A percentile compares a stretch with the other conserved stretches of the same genome.
phyloP scores from a whole-genome alignment of 2,113 vertebrate genomes.

The Hystrix cristata region DNA sequence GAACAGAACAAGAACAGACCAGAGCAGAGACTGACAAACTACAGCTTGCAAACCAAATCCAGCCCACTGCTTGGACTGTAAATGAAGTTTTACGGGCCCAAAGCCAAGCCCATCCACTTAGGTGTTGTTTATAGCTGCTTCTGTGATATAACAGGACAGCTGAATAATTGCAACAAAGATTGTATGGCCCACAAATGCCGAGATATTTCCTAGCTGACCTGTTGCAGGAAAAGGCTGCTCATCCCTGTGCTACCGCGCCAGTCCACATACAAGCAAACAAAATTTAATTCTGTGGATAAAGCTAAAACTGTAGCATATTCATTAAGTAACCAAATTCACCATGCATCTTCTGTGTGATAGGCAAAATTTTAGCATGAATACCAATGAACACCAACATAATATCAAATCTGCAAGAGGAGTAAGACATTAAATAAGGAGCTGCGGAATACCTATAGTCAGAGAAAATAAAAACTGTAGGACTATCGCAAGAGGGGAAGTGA shows the following conservation, averaged over 20 bases:
- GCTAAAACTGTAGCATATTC: background rate
- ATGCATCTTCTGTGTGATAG: background rate
- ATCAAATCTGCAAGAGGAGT: background rate
- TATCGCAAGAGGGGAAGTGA: background rate
- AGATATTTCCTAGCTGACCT: background rate
- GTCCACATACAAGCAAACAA: background rate
- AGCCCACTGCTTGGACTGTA: background rate
- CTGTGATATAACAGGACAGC: background rate
- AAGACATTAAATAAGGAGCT: background rate
- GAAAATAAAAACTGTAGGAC: background rate
- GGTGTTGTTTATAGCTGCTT: background rate
- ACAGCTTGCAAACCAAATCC: background rate
- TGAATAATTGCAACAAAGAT: background rate
- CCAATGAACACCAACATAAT: background rate
- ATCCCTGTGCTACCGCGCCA: background rate
- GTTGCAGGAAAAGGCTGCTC: background rate
- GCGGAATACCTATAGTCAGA: background rate
- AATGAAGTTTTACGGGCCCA: slow-evolving; percentile 21
- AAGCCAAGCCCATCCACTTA: background rate
- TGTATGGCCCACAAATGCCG: background rate
- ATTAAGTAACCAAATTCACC: background rate
- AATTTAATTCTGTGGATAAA: background rate
- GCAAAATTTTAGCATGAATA: background rate
- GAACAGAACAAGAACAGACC: background rate
- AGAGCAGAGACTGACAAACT: background rate